Percentiles rank a stretch among this genome's conserved stretches.
Conservation (phyloP, 2,888 invertebrate species). For the Apotomis turbidana region DNA sequence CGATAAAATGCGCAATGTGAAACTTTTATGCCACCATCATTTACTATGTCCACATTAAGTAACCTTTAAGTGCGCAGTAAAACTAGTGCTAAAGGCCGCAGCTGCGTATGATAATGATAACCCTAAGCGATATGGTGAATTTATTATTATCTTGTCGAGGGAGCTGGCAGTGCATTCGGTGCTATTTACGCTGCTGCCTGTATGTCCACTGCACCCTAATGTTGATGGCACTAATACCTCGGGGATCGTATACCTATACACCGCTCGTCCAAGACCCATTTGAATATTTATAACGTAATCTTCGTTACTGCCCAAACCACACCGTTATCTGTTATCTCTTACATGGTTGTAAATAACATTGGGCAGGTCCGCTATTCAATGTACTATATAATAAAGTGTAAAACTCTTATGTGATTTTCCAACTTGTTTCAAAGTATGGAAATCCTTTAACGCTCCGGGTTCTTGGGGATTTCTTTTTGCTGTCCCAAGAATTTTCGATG, state of each 20-base stretch:
- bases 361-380: background rate
- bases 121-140: conserved; percentile 50
- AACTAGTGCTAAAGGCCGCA: conserved; percentile 55
- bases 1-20: conserved; percentile 32
- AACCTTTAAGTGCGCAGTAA: conserved; percentile 49
- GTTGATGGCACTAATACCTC: conserved; percentile 69
- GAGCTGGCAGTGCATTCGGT: conserved; percentile 39
- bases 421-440: conserved; percentile 38
- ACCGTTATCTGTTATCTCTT: conserved; percentile 64
- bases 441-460: conserved; percentile 37
- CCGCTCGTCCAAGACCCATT: conserved; percentile 69
- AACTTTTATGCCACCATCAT: conserved; percentile 31
- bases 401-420: conserved; percentile 16
- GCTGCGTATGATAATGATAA: conserved; percentile 54
- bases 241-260: conserved; percentile 61
- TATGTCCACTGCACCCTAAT: conserved; percentile 60
- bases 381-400: conserved; percentile 2
- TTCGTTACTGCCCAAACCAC: conserved; percentile 61
- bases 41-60: conserved; percentile 43
- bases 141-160: conserved; percentile 58
- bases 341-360: conserved; percentile 62
- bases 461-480: conserved; percentile 49
- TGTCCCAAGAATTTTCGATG: conserved; percentile 57
- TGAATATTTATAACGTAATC: conserved; percentile 75
- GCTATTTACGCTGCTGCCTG: conserved; percentile 38